phyloP scores from a whole-genome alignment of 2,113 vertebrate species.

The Oreocharis arfaki region DNA sequence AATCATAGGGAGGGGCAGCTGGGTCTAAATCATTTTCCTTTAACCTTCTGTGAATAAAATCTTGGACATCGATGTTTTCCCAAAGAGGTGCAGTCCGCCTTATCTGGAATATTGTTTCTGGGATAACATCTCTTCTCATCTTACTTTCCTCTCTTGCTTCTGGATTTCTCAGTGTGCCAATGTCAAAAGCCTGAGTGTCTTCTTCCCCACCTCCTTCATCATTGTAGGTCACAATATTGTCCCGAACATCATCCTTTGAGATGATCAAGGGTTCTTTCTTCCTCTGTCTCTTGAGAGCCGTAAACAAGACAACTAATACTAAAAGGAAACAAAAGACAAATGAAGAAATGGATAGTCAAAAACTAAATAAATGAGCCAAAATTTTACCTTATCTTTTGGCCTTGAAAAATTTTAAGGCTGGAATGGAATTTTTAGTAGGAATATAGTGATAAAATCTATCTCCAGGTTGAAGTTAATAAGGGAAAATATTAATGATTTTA shows the following conservation, averaged over 20 bases:
- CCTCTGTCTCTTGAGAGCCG: conserved; percentile 73
- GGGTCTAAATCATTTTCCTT: conserved; percentile 79
- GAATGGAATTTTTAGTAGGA: neutral
- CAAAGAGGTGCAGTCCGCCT: conserved; percentile 70
- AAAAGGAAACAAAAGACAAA: neutral
- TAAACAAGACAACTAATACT: conserved; percentile 78
- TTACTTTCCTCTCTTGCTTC: conserved; percentile 78
- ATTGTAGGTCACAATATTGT: conserved; percentile 82
- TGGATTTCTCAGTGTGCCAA: conserved; percentile 77
- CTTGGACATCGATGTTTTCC: conserved; percentile 80
- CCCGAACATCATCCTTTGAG: conserved; percentile 80
- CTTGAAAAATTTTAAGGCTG: neutral
- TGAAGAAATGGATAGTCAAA: neutral
- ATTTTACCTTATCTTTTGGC: neutral
- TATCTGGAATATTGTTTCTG: conserved; percentile 80
- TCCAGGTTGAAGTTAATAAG: neutral
- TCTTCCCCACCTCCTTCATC: conserved; percentile 83
- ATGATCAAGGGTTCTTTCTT: conserved; percentile 81
- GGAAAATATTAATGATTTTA: neutral
- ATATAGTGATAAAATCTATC: neutral
- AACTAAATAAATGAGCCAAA: neutral
- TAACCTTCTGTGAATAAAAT: conserved; percentile 76
- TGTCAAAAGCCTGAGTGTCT: conserved; percentile 82
- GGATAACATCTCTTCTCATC: conserved; percentile 76
- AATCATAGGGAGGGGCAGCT: conserved; percentile 79